Evolutionary conservation across 2,888 invertebrate genomes (phyloP), one percentile per base, ranked within the genome.

Genomic region (Drosophila maculinotata): DNA sequence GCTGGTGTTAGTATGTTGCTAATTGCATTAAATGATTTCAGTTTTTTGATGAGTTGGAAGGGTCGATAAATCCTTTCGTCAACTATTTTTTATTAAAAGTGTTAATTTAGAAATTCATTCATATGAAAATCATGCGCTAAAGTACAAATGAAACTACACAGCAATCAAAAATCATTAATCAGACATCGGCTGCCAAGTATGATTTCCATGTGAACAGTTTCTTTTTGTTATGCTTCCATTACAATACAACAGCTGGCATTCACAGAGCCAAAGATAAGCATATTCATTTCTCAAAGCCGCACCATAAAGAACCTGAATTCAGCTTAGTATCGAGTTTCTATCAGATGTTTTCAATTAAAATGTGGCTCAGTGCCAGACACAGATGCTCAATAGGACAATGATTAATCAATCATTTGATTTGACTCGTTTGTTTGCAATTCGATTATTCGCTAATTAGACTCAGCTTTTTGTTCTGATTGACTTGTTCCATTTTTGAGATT

Each of bases 401-500:
- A 39, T 45, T 69, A 70, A 63, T 69, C 48, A 69, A 62, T 62
- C 48, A 69, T 33, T 49, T 26, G 28, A 53, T 49, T 73, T 52
- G 62, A 62, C 20, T 60, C 60, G 60, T 51, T 69, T 65, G 60
- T 49, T 60, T 53, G 59, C 76, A 59, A 70, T 70, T 70, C 39
- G 54, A 68, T 68, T 69, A 51, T 62, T 23, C 28, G 48, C 53
- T 45, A 79, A 81, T 75, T 81, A 71, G 81, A 63, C 57, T 28
- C 51, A 42, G 56, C 62, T 44, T 51, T 53, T 57, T 57, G 35
- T 67, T 74, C 62, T 47, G 49, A 45, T 77, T 75, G 56, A 39
- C 56, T 38, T 60, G 41, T 8, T 58, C 41, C 53, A 66, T 66
- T 80, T 42, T 25, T 23, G 20, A 10, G 38, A 28, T 33, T 41